phyloP scores from a whole-genome alignment of 2,113 vertebrate genomes.

The Megaleporinus macrocephalus region DNA sequence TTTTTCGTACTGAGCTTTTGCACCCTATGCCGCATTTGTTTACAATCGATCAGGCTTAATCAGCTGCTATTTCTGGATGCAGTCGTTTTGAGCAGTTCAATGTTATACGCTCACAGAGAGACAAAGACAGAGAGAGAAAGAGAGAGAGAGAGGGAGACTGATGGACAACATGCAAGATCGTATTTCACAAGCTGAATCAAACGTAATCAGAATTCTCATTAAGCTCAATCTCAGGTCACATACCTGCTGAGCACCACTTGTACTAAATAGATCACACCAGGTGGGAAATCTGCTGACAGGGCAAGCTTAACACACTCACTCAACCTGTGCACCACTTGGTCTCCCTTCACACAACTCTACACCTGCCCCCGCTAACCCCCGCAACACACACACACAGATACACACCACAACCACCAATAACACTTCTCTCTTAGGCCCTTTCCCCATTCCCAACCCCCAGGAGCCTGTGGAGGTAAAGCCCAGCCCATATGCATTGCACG shows the following conservation, averaged over 20 bases:
- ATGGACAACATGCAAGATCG: conserved; percentile 10
- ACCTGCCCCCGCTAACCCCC: background rate
- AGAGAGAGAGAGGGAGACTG: conserved; percentile 34
- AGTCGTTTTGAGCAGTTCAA: conserved; percentile 39
- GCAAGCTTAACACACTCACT: conserved; percentile 19
- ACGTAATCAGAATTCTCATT: conserved; percentile 30
- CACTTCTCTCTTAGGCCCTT: background rate
- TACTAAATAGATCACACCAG: conserved; percentile 37
- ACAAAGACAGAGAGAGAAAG: conserved; percentile 12
- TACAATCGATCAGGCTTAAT: conserved; percentile 52
- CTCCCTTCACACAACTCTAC: conserved; percentile 39
- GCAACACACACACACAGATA: background rate
- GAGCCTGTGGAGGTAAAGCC: conserved; percentile 34
- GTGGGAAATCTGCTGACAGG: conserved; percentile 34
- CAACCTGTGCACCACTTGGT: conserved; percentile 43
- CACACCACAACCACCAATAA: conserved; percentile 7
- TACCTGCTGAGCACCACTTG: background rate
- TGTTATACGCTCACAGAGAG: conserved; percentile 3
- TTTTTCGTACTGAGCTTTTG: background rate
- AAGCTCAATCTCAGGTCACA: background rate
- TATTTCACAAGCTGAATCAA: conserved; percentile 26
- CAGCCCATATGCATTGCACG: conserved; percentile 43
- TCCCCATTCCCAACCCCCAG: background rate
- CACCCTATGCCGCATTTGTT: conserved; percentile 20
- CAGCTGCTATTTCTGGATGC: conserved; percentile 37